A percentile compares a stretch with the other conserved stretches of the same genome.
Conservation (phyloP, 2,888 invertebrate species). For the Latheticus oryzae region DNA sequence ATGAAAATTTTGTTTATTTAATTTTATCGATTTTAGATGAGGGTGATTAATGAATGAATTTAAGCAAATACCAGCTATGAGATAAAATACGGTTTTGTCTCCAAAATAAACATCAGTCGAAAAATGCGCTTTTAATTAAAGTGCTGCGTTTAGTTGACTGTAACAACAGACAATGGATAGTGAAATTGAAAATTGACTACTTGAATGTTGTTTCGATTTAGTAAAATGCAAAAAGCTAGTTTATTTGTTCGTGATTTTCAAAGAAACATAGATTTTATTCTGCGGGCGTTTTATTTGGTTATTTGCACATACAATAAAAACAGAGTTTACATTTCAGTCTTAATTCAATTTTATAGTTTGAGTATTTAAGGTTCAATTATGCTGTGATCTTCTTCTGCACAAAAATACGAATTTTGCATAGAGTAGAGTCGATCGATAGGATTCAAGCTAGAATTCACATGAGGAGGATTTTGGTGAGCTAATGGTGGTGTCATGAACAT, state of each 20-base stretch:
- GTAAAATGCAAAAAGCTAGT: no score
- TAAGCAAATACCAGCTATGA: constrained; percentile 1
- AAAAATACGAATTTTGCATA: constrained; percentile 75
- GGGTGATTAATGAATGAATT: constrained; percentile 27
- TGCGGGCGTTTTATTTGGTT: no score
- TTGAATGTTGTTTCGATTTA: no score
- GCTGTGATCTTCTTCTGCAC: constrained; percentile 67
- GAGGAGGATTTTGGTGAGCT: constrained; percentile 63
- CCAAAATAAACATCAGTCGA: constrained; percentile 18
- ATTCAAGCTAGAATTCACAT: constrained; percentile 65
- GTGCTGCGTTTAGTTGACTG: no score
- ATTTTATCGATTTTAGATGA: constrained; percentile 22
- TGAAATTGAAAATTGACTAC: no score
- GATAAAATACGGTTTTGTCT: constrained; percentile 17
- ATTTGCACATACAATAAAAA: constrained; percentile 30
- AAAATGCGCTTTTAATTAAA: constrained; percentile 25
- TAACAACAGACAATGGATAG: no score
- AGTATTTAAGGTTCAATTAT: constrained; percentile 53
- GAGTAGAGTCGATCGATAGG: constrained; percentile 74
- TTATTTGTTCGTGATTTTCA: no score
- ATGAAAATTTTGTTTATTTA: constrained; percentile 32
- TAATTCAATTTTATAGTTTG: constrained; percentile 12
- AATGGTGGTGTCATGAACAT: constrained; percentile 59
- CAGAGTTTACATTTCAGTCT: constrained; percentile 23
- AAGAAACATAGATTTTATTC: no score